Evolutionary conservation across 2,888 invertebrate species (phyloP).

Genomic region (Acanthacorydalis orientalis): DNA sequence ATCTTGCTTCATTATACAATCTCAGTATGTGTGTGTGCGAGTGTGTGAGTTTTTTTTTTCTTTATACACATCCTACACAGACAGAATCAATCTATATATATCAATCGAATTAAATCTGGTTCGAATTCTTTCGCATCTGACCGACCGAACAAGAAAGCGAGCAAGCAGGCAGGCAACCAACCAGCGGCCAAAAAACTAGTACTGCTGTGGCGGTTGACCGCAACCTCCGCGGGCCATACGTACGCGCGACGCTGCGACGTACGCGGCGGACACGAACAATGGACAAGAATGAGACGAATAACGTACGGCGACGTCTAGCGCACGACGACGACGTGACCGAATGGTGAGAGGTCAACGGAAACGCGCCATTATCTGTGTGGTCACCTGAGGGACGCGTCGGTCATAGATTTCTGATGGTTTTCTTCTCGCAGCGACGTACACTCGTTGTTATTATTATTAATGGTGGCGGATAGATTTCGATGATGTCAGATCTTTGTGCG

Average conservation of each 20-base stretch:
- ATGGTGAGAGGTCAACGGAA: slow-evolving; percentile 1
- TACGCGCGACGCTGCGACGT: background rate
- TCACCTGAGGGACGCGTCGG: background rate
- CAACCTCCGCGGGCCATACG: background rate
- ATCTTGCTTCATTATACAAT: too few species aligned
- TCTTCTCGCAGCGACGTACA: too few species aligned
- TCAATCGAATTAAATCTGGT: background rate
- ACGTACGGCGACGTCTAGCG: background rate
- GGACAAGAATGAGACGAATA: background rate
- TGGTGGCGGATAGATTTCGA: background rate
- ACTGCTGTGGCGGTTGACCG: background rate
- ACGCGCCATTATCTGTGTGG: background rate
- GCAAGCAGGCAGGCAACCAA: background rate
- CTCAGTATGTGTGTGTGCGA: too few species aligned
- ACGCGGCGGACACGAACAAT: background rate
- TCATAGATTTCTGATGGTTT: too few species aligned
- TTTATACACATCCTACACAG: background rate
- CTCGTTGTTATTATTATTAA: background rate
- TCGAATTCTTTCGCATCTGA: background rate
- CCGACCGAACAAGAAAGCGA: too few species aligned
- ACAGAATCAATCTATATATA: background rate
- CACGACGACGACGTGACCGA: background rate
- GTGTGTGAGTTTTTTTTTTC: too few species aligned
- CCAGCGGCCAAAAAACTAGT: background rate
- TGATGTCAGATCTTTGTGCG: too few species aligned